phyloP scores from a whole-genome alignment of 2,888 invertebrate species.

The Opisthograptis luteolata region DNA sequence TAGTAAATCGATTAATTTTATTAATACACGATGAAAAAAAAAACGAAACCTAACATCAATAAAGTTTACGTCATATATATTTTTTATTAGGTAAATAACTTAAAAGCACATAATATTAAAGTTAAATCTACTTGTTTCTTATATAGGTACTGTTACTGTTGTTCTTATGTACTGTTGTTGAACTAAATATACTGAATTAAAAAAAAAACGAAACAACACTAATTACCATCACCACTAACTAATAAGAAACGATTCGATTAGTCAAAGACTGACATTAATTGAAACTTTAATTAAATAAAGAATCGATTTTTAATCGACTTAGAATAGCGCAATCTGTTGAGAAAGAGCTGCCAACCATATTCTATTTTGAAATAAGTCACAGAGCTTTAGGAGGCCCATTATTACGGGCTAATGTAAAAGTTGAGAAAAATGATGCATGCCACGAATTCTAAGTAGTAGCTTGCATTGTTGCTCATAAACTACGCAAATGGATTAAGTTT shows the following conservation, averaged over 20 bases:
- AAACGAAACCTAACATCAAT: neutral
- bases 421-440: conserved; percentile 45
- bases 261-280: neutral
- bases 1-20: neutral
- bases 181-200: no score
- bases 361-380: conserved; percentile 29
- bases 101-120: no score
- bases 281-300: neutral
- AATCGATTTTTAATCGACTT: neutral
- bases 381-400: conserved; percentile 40
- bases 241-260: neutral
- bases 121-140: no score
- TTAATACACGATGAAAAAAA: no score
- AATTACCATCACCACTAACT: no score
- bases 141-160: no score
- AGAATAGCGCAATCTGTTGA: neutral
- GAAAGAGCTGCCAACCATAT: neutral
- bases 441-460: conserved; percentile 52
- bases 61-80: no score
- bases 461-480: conserved; percentile 43
- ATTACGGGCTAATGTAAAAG: conserved; percentile 36
- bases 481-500: conserved; percentile 37
- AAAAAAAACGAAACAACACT: no score
- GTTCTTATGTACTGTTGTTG: no score
- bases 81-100: no score